Base-by-base conservation (phyloP, 2,113 vertebrate species). In the Pterocles gutturalis region DNA sequence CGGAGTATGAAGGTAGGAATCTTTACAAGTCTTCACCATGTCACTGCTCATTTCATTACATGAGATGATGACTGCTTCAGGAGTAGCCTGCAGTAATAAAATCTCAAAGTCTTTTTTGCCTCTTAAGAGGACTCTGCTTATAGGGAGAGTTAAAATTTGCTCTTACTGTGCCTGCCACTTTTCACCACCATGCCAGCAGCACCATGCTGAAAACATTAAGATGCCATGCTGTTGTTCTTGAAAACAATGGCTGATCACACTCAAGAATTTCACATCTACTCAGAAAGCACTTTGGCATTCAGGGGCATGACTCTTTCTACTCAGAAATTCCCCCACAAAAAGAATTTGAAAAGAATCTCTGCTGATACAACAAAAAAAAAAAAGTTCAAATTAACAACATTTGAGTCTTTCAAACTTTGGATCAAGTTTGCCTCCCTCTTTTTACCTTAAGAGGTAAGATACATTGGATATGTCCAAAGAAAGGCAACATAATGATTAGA, bases 41-140 rank as follows among this genome's bases (percentile, higher is more conserved):
- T 80, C 91, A 76, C 75, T 77, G 45, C 49, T 77, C 41, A 83
- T 94, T 78, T 83, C 64, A 71, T 94, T 83, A 89, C 55, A 64
- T 64, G 94, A 89, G 60, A 25, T 81, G 60, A 89, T 71, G 64
- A 81, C 55, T 77, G 83, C 72, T 92, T 78, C 87, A 91, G 58
- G 66, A 87, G 26, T 22, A 87, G 66, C 53, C 84, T 70, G 58
- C 31, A 83, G 45, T 26, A 72, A 71, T 17, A 33, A 78, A 84
- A 95, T n/a, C 73, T 88, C 48, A 49, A 41, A 77, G 45, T 34
- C 19, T 38, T 77, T 46, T 62, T 58, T 78, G 6, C 14, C 13
- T 70, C 34, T 53, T 72, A 61, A 78, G 90, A 89, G 10, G n/a
- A 31, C 38, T 69, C 26, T 45, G 17, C 25, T 77, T 51, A 28